These are phyloP conservation scores for Saguinus midas DNA, from an alignment of 2,113 vertebrate species.

Conservation along the genomic window DNA sequence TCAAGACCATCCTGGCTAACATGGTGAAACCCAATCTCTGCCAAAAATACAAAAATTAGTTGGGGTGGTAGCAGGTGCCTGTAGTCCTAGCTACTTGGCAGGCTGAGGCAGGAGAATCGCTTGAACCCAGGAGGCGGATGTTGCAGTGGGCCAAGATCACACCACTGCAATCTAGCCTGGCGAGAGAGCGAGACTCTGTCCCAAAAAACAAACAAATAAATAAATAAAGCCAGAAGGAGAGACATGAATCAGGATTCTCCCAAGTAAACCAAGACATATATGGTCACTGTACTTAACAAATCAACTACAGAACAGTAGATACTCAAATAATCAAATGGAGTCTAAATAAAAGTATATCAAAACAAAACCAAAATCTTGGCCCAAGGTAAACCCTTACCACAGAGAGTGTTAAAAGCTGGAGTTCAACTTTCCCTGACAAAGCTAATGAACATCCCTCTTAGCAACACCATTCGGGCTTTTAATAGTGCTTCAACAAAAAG, in stretches of 20 bases:
- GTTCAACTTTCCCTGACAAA: not conserved
- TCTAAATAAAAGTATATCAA: not conserved
- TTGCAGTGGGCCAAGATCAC: no score
- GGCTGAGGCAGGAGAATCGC: no score
- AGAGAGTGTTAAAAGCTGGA: not conserved
- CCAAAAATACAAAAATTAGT: no score
- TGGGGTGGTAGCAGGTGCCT: no score
- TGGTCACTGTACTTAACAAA: not conserved
- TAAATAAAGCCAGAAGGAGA: not conserved
- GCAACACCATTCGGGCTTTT: not conserved
- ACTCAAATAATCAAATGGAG: slow-evolving; percentile 27
- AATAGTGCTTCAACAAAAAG: not conserved
- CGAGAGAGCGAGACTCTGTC: no score
- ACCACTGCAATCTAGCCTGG: no score
- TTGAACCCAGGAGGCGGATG: no score
- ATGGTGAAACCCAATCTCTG: no score
- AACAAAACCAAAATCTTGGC: slow-evolving; percentile 26
- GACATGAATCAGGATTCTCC: not conserved
- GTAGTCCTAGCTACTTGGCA: no score
- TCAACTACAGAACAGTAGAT: not conserved
- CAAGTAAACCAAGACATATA: not conserved
- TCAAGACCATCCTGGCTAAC: no score
- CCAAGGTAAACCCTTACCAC: not conserved
- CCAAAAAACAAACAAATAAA: no score
- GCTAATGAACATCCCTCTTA: not conserved